phyloP scores from a whole-genome alignment of 2,113 vertebrate genomes.

The Drymodes brunneopygia region DNA sequence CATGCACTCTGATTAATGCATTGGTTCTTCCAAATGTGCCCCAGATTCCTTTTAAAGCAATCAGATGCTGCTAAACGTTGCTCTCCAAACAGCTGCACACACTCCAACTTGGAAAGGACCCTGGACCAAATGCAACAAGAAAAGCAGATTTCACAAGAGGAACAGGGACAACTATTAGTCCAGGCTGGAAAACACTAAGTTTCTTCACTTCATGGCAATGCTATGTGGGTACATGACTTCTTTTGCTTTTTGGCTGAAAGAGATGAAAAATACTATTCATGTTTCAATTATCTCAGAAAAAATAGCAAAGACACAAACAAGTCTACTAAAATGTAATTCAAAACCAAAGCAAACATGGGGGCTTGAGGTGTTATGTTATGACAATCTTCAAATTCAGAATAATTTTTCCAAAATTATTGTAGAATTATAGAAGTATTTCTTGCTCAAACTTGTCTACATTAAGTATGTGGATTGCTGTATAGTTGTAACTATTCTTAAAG shows the following conservation, averaged over 20 bases:
- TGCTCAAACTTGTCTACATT: neutral
- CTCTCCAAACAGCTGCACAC: neutral
- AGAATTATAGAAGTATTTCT: neutral
- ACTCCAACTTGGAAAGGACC: neutral
- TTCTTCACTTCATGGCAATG: neutral
- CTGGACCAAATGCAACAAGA: neutral
- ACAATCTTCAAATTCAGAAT: neutral
- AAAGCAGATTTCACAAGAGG: neutral
- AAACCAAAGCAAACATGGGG: neutral
- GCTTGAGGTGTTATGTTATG: neutral
- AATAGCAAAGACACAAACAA: neutral
- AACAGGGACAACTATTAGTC: neutral
- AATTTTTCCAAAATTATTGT: neutral
- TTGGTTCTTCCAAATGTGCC: neutral
- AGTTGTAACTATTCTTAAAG: neutral
- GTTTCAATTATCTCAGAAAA: neutral
- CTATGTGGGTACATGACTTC: neutral
- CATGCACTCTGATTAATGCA: neutral
- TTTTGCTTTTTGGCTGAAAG: neutral
- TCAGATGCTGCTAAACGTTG: neutral
- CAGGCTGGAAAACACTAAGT: neutral
- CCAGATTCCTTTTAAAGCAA: neutral
- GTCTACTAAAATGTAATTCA: neutral
- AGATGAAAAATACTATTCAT: neutral
- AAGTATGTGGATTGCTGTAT: neutral